Conservation (phyloP, 2,797 vertebrate genomes). For the Petrocephalus schoutedeni region DNA sequence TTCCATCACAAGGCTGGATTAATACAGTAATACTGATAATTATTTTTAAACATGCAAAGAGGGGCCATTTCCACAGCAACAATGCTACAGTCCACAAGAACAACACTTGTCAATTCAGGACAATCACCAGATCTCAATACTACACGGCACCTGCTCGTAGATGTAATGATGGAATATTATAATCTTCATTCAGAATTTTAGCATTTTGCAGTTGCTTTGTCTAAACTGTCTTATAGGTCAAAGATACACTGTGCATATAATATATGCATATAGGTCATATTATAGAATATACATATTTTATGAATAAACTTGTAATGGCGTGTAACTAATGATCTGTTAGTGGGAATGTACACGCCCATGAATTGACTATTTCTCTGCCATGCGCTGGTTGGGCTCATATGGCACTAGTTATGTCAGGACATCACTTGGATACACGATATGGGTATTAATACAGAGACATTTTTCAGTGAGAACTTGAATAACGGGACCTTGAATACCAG, state of each 20-base stretch:
- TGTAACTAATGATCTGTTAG: too few relatives aligned
- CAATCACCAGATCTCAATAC: neutral
- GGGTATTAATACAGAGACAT: neutral
- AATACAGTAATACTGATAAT: neutral
- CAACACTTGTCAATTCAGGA: neutral
- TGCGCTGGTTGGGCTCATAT: neutral
- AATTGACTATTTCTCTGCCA: too few relatives aligned
- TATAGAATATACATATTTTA: too few relatives aligned
- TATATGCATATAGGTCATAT: too few relatives aligned
- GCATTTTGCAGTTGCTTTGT: neutral
- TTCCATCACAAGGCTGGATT: neutral
- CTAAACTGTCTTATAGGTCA: neutral
- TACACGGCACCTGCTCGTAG: neutral
- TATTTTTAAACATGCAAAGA: neutral
- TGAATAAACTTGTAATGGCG: too few relatives aligned
- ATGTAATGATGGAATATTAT: neutral
- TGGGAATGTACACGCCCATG: too few relatives aligned
- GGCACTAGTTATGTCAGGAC: neutral
- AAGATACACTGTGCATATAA: neutral
- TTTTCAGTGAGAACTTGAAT: neutral
- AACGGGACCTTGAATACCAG: neutral
- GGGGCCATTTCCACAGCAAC: neutral
- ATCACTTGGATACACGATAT: neutral
- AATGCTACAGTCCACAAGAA: neutral
- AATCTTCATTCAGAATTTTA: neutral